Evolutionary conservation across 2,113 vertebrate species (phyloP).

Genomic region (Actenoides hombroni): DNA sequence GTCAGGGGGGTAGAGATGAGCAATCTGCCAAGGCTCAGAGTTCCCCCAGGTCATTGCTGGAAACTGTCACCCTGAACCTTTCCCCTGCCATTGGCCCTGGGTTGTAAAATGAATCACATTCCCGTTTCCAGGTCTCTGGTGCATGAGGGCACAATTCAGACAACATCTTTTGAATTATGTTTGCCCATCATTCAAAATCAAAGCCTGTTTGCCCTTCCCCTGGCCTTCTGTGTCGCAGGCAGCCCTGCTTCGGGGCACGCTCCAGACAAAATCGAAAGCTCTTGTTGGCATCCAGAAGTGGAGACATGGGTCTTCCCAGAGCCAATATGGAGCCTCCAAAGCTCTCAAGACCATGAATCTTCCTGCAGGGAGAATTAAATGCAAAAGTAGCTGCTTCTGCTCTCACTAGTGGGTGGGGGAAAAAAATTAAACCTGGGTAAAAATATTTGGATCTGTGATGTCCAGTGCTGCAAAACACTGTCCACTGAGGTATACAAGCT

Average conservation of each 20-base stretch:
- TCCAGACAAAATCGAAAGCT: not conserved
- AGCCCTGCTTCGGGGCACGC: not conserved
- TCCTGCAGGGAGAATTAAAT: not conserved
- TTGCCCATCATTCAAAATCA: conserved; percentile 29
- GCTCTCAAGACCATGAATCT: not conserved
- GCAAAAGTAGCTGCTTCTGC: not conserved
- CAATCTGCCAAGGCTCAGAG: not conserved
- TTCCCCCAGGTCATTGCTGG: not conserved
- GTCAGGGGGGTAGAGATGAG: not conserved
- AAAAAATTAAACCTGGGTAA: not conserved
- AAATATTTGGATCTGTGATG: not conserved
- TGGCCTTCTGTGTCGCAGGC: not conserved
- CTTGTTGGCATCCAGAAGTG: not conserved
- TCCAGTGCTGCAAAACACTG: not conserved
- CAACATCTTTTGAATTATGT: not conserved
- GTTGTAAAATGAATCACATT: not conserved
- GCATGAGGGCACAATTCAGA: not conserved
- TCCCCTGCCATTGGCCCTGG: not conserved
- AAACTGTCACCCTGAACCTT: not conserved
- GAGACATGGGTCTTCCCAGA: not conserved
- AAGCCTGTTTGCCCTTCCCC: not conserved
- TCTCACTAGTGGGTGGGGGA: rapidly evolving
- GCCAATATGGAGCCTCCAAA: not conserved
- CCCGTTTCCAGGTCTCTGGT: not conserved
- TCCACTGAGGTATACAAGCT: not conserved